Conservation (phyloP, 2,113 vertebrate genomes). For the Notothenia coriiceps region DNA sequence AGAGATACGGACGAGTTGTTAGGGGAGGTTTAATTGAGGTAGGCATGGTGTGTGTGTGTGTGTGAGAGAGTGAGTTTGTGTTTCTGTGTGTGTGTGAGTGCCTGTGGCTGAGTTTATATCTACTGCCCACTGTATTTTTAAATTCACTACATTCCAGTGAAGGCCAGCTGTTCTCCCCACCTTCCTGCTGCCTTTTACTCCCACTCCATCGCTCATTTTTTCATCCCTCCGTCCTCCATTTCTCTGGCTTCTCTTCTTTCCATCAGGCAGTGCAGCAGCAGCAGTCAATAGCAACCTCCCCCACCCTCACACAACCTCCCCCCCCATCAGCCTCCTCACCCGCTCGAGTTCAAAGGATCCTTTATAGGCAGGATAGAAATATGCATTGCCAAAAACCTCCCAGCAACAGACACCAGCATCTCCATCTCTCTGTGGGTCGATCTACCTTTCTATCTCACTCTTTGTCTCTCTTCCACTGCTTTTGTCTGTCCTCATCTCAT, state of each 20-base stretch:
- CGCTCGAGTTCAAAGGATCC: conserved; percentile 71
- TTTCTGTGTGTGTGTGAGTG: conserved; percentile 29
- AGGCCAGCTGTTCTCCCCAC: conserved; percentile 66
- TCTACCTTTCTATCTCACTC: conserved; percentile 35
- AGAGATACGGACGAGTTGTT: too few relatives aligned
- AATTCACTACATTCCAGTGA: conserved; percentile 64
- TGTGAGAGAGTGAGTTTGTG: background rate
- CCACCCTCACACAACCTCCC: background rate
- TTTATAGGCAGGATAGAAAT: conserved; percentile 75
- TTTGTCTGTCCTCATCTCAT: conserved; percentile 1
- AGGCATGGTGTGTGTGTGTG: conserved; percentile 11
- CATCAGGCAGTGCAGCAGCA: conserved; percentile 74
- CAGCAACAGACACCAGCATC: conserved; percentile 69
- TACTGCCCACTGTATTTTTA: conserved; percentile 65
- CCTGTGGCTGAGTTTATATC: conserved; percentile 54
- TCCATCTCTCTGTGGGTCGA: conserved; percentile 31
- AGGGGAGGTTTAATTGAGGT: too few relatives aligned
- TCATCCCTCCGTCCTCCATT: conserved; percentile 38
- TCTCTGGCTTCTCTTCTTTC: conserved; percentile 33
- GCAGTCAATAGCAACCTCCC: conserved; percentile 67
- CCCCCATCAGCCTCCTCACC: background rate
- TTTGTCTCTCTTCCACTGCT: conserved; percentile 33
- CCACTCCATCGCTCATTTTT: conserved; percentile 54
- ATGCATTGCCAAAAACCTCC: conserved; percentile 73
- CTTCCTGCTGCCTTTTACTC: conserved; percentile 50